Percentiles rank a stretch among this genome's conserved stretches.
phyloP scores from a whole-genome alignment of 2,888 invertebrate species.

The Hedya salicella region DNA sequence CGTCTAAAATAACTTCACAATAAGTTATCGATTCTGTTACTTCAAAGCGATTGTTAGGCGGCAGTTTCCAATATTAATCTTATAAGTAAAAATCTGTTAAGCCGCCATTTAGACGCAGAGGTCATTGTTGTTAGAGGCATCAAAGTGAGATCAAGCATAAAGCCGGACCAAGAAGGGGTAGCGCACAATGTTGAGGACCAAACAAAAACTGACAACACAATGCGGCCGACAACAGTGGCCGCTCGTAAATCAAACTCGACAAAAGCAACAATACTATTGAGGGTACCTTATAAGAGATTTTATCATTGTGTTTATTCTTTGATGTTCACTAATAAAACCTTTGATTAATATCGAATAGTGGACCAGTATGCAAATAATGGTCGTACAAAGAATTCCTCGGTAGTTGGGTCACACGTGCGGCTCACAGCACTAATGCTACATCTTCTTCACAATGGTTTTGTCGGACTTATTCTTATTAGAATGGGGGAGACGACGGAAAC shows the following conservation, averaged over 20 bases:
- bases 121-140: constrained; percentile 78
- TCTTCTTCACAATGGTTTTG: constrained; percentile 74
- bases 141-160: constrained; percentile 82
- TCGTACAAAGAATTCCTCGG: constrained; percentile 72
- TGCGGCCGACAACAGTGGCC: constrained; percentile 82
- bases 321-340: constrained; percentile 85
- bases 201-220: constrained; percentile 84
- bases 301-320: constrained; percentile 83
- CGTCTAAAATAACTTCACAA: neutral
- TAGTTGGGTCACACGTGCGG: constrained; percentile 81
- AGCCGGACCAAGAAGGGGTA: constrained; percentile 77
- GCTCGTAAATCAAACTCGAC: constrained; percentile 84
- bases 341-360: constrained; percentile 85
- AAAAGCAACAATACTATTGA: constrained; percentile 85
- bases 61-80: constrained; percentile 18
- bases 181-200: constrained; percentile 81
- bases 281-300: constrained; percentile 85
- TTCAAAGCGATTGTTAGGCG: neutral
- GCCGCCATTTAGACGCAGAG: constrained; percentile 62
- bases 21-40: neutral
- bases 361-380: constrained; percentile 84
- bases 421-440: constrained; percentile 71
- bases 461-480: constrained; percentile 63
- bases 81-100: constrained; percentile 50
- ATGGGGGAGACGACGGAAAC: constrained; percentile 43